Evolutionary conservation across 2,797 vertebrate genomes (phyloP).

Genomic region (Triplophysa bombifrons): DNA sequence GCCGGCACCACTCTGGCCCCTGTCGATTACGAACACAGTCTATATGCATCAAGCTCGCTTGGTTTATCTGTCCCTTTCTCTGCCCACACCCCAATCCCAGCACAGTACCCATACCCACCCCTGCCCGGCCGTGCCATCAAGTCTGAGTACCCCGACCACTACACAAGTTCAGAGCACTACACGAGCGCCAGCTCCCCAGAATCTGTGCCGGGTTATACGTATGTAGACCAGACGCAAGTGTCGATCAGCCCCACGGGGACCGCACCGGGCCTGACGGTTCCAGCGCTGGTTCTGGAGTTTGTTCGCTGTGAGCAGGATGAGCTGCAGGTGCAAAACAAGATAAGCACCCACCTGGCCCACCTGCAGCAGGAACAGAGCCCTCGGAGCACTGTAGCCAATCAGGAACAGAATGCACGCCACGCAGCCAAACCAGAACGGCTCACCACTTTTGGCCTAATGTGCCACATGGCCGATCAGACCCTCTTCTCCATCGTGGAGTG

Average conservation of each 20-base stretch:
- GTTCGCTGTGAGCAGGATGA: conserved; percentile 87
- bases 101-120: conserved; percentile 77
- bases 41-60: conserved; percentile 72
- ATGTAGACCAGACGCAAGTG: conserved; percentile 69
- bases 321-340: conserved; percentile 81
- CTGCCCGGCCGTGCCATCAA: conserved; percentile 83
- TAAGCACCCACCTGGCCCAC: conserved; percentile 69
- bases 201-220: conserved; percentile 66
- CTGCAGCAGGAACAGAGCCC: conserved; percentile 81
- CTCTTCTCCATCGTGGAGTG: conserved; percentile 92
- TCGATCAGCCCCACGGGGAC: conserved; percentile 60
- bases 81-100: conserved; percentile 64
- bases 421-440: conserved; percentile 63
- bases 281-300: conserved; percentile 84
- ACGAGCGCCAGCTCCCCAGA: conserved; percentile 71
- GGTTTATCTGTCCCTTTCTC: conserved; percentile 69
- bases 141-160: conserved; percentile 84
- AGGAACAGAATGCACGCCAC: conserved; percentile 75
- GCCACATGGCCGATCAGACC: conserved; percentile 88
- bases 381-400: conserved; percentile 70
- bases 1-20: conserved; percentile 68
- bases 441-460: conserved; percentile 83
- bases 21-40: conserved; percentile 73
- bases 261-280: conserved; percentile 67
- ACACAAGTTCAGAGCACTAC: conserved; percentile 66